These are phyloP conservation scores for Sebastes taczanowskii DNA, from an alignment of 2,797 vertebrate species.

Conservation along the genomic window DNA sequence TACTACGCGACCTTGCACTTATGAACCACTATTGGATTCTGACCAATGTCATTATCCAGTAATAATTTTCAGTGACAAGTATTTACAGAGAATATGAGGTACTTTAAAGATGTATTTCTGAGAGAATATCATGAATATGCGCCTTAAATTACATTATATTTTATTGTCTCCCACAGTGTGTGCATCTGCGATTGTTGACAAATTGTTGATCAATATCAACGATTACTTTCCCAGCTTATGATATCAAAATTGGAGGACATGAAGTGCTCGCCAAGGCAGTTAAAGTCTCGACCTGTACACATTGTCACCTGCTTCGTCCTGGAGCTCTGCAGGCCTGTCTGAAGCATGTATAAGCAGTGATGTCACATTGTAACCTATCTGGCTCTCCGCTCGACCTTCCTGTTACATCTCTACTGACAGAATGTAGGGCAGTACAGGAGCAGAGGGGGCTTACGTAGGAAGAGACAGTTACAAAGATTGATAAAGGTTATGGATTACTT, in stretches of 20 bases:
- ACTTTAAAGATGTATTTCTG: neutral
- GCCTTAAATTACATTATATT: neutral
- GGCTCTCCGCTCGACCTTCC: neutral
- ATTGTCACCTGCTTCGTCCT: neutral
- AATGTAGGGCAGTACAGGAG: neutral
- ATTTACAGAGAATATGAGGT: neutral
- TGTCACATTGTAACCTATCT: neutral
- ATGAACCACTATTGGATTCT: no score
- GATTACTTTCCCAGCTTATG: neutral
- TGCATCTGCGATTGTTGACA: neutral
- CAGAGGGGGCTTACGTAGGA: neutral
- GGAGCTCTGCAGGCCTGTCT: neutral
- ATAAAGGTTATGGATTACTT: conserved; percentile 8
- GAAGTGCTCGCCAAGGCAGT: neutral
- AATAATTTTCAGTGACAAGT: neutral
- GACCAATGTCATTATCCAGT: neutral
- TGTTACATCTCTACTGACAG: neutral
- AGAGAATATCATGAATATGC: neutral
- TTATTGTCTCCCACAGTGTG: neutral
- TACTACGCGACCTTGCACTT: no score
- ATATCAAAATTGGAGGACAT: neutral
- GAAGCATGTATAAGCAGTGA: neutral
- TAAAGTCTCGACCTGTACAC: neutral
- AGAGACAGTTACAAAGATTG: neutral
- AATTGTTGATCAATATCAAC: neutral